Percentiles rank a stretch among this genome's conserved stretches.
Conservation (phyloP, 2,797 vertebrate genomes). For the Triplophysa yarkandensis region DNA sequence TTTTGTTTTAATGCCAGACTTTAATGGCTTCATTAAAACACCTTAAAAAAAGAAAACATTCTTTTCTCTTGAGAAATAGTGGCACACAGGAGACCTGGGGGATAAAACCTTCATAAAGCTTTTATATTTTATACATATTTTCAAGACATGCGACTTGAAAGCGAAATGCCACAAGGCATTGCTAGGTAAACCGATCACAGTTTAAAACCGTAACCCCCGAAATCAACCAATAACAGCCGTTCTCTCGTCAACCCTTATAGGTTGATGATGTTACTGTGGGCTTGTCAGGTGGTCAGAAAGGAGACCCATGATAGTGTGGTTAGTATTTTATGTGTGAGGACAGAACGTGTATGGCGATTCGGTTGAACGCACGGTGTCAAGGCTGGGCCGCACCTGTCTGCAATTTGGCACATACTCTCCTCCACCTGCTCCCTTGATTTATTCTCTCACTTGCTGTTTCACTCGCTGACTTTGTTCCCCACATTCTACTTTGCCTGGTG, state of each 20-base stretch:
- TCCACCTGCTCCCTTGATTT: slow-evolving; percentile 65
- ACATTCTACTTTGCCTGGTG: slow-evolving; percentile 48
- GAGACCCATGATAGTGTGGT: background rate
- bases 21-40: slow-evolving; percentile 61
- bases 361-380: slow-evolving; percentile 34
- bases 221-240: background rate
- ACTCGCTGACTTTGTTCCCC: slow-evolving; percentile 54
- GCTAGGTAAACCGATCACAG: background rate
- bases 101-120: slow-evolving; percentile 44
- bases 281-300: slow-evolving; percentile 4
- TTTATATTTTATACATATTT: slow-evolving; percentile 19
- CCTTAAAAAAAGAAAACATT: slow-evolving; percentile 40
- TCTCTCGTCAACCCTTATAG: background rate
- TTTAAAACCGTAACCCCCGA: background rate
- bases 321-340: background rate
- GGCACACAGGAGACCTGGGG: slow-evolving; percentile 2
- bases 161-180: slow-evolving; percentile 24
- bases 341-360: slow-evolving; percentile 5
- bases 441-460: slow-evolving; percentile 43
- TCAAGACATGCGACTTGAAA: slow-evolving; percentile 18
- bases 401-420: slow-evolving; percentile 64
- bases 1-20: slow-evolving; percentile 56
- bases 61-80: slow-evolving; percentile 54
- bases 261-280: background rate
- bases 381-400: slow-evolving; percentile 62